Base-by-base conservation (phyloP, 1,140 invertebrate species). In the Phenacoccus solenopsis region DNA sequence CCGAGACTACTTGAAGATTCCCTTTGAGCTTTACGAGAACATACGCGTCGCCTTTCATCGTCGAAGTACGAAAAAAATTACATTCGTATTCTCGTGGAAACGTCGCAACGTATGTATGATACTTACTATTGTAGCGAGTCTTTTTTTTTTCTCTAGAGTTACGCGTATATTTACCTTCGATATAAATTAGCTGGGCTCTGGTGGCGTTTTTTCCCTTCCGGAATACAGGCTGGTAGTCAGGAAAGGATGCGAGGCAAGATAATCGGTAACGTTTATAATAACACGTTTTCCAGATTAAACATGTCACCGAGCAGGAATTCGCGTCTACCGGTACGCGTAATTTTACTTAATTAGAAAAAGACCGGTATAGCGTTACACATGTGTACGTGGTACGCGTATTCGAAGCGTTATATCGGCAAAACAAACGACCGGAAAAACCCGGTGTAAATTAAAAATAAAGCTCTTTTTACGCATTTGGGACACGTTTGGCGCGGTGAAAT, bases 381-480 rank as follows among this genome's bases (percentile, higher is more conserved):
- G n/a, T n/a, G 5, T n/a, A n/a, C 30, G 30, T 13, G 16, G 16
- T 49, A 49, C 20, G 3, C 16, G 20, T n/a, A 49, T 49, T 3
- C 38, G 5, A 2, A 49, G 20, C 20, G 38, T n/a, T 49, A n/a
- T 49, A 49, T 49, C 38, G 20, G 38, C 20, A n/a, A 49, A 49
- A 49, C 16, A 49, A 49, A 49, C 38, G 38, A 49, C 38, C 38
- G 38, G 38, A 49, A 49, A 49, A 49, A 49, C 38, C n/a, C 38
- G 20, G 38, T 49, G 38, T 49, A 49, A 49, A 49, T 49, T 49
- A 49, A 49, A 49, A 49, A 49, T 49, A 49, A 49, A 49, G 38
- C 38, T 49, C 38, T 49, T 49, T 49, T 49, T 49, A 49, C 38
- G 38, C 38, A 49, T 49, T 49, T 49, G 38, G 38, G 38, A n/a